A percentile compares a stretch with the other conserved stretches of the same genome.
Conservation (phyloP, 2,888 invertebrate genomes). For the Neuroscelio doddi region DNA sequence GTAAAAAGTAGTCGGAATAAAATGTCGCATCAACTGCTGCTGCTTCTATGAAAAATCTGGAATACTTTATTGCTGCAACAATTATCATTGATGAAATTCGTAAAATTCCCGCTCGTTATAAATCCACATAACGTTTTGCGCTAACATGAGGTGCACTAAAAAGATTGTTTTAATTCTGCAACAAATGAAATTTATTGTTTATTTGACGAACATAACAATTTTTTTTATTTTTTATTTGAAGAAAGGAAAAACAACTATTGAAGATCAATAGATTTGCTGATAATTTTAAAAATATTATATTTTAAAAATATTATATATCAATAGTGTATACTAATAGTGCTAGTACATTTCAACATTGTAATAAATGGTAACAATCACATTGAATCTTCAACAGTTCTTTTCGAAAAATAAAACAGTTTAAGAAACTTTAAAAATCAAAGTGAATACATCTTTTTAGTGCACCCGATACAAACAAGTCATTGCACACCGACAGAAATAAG, state of each 20-base stretch:
- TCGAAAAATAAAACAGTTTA: no score
- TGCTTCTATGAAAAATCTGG: constrained; percentile 21
- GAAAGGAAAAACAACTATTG: no score
- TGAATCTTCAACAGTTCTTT: background rate
- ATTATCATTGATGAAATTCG: constrained; percentile 40
- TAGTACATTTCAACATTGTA: background rate
- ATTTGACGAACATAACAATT: background rate
- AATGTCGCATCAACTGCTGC: constrained; percentile 15
- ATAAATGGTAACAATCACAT: background rate
- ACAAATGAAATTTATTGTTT: no score
- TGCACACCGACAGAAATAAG: constrained; percentile 29
- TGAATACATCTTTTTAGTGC: background rate
- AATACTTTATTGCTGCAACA: constrained; percentile 37
- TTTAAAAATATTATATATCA: background rate
- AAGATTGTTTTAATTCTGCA: background rate
- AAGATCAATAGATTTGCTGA: no score
- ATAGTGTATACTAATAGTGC: constrained; percentile 3
- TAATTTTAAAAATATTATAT: no score
- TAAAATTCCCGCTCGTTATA: constrained; percentile 4
- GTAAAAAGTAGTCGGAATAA: constrained; percentile 42
- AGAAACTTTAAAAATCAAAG: background rate
- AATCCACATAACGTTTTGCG: background rate
- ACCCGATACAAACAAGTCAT: constrained; percentile 2
- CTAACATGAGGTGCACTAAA: constrained; percentile 3
- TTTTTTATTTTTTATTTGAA: no score